Percentiles rank a stretch among this genome's conserved stretches.
Conservation (phyloP, 1,140 invertebrate species). For the Rhyacophila brunnea region DNA sequence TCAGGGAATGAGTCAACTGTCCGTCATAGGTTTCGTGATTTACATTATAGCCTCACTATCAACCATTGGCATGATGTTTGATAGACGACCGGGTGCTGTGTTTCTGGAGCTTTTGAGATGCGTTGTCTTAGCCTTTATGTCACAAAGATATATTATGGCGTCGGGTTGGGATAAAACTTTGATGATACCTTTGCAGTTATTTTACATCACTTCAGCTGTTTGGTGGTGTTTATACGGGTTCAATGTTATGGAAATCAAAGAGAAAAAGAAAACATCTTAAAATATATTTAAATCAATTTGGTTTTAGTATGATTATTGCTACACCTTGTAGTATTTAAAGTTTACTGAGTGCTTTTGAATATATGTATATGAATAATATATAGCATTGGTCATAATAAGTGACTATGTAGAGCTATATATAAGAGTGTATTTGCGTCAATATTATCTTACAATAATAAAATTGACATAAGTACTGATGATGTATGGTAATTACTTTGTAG, state of each 20-base stretch:
- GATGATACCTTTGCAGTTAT: constrained; percentile 24
- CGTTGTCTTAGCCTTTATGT: constrained; percentile 42
- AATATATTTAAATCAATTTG: too few relatives aligned
- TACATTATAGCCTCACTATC: constrained; percentile 68
- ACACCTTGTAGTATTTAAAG: too few relatives aligned
- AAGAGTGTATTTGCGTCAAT: too few relatives aligned
- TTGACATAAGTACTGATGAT: too few relatives aligned
- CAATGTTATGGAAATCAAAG: constrained; percentile 26
- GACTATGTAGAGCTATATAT: too few relatives aligned
- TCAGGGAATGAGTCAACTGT: constrained; percentile 59
- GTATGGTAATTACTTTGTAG: too few relatives aligned
- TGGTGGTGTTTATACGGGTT: constrained; percentile 32
- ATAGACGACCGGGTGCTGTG: constrained; percentile 54
- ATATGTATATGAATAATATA: too few relatives aligned
- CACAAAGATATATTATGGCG: constrained; percentile 13
- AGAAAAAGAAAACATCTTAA: constrained; percentile 13
- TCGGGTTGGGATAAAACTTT: constrained; percentile 10
- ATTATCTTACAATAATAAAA: too few relatives aligned
- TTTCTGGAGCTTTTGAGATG: constrained; percentile 60
- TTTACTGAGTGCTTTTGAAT: too few relatives aligned
- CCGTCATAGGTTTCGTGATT: constrained; percentile 55
- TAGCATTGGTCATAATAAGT: too few relatives aligned
- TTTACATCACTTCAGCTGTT: constrained; percentile 26
- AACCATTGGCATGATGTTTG: constrained; percentile 69
- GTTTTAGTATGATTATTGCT: too few relatives aligned